Base-by-base conservation (phyloP, 2,113 vertebrate species). In the Poeciliopsis retropinna region DNA sequence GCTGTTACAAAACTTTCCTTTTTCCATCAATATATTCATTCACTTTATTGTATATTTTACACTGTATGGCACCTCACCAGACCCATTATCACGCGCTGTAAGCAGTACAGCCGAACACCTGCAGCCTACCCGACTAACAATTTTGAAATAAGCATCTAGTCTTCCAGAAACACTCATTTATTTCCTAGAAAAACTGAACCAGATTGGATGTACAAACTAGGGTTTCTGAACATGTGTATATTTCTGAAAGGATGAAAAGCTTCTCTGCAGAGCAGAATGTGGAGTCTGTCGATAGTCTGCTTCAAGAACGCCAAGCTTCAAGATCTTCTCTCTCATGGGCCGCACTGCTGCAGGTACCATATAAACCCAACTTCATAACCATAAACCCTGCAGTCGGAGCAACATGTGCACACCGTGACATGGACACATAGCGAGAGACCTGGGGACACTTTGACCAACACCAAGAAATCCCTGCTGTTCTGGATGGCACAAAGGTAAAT, bases 241-340 rank as follows among this genome's bases (percentile, higher is more conserved):
- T 91, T 91, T 90, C 67, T 81, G 75, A 87, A 73, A 68, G 47
- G 65, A 75, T 54, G 72, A 37, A 11, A 81, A 73, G 71, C 85
- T 88, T 87, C 91, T 92, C 83, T 93, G 91, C 93, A 94, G 94
- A 95, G 94, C 91, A 93, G 93, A 94, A 94, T 91, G 82, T 89
- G 65, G 70, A 89, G 78, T 91, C 79, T 68, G 47, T 83, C 68
- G 83, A 71, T 79, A 71, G 51, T 80, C 44, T 64, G 34, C 74
- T 81, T 71, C 64, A 82, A 73, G 34, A 78, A 87, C 37, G 73
- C 67, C 74, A 89, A 88, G 86, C 89, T 85, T 82, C 73, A 87
- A 87, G 87, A 88, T 86, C 83, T 85, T 85, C 82, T 70, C 72
- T 85, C 79, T 65, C 39, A 74, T 76, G 67, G 80, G 60, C 72